These are phyloP conservation scores for Drosophila picticornis DNA, from an alignment of 2,888 invertebrate species.

Conservation along the genomic window DNA sequence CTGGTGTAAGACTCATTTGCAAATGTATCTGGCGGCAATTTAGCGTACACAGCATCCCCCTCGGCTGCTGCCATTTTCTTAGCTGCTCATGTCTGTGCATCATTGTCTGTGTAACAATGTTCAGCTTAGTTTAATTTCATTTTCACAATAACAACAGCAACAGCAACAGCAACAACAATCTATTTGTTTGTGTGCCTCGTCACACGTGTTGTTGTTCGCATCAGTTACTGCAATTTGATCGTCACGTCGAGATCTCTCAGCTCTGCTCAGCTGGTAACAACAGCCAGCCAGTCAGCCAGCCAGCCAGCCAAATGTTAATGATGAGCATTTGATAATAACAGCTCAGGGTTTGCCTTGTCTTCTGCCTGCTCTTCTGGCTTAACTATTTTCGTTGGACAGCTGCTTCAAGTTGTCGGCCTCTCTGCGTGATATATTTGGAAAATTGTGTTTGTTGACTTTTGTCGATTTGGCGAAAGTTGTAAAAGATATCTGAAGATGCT, in stretches of 20 bases:
- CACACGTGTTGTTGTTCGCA: conserved; percentile 64
- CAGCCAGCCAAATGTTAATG: conserved; percentile 63
- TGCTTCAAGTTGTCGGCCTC: conserved; percentile 42
- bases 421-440: conserved; percentile 46
- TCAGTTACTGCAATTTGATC: conserved; percentile 70
- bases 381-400: conserved; percentile 51
- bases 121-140: conserved; percentile 73
- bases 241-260: conserved; percentile 68
- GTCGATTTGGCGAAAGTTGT: conserved; percentile 68
- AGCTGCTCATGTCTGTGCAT: conserved; percentile 49
- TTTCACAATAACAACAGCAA: conserved; percentile 68
- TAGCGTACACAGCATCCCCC: conserved; percentile 40
- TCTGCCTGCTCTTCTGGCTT: conserved; percentile 21
- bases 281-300: conserved; percentile 24
- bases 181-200: conserved; percentile 23
- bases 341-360: conserved; percentile 17
- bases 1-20: conserved; percentile 65
- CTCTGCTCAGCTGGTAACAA: conserved; percentile 38
- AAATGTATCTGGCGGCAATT: conserved; percentile 77
- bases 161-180: conserved; percentile 21
- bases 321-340: conserved; percentile 76
- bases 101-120: conserved; percentile 44
- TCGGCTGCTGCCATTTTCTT: background rate
- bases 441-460: conserved; percentile 57
- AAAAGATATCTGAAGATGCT: conserved; percentile 17